Base-by-base conservation (phyloP, 2,797 vertebrate genomes). In the Oreonectes daqikongensis region DNA sequence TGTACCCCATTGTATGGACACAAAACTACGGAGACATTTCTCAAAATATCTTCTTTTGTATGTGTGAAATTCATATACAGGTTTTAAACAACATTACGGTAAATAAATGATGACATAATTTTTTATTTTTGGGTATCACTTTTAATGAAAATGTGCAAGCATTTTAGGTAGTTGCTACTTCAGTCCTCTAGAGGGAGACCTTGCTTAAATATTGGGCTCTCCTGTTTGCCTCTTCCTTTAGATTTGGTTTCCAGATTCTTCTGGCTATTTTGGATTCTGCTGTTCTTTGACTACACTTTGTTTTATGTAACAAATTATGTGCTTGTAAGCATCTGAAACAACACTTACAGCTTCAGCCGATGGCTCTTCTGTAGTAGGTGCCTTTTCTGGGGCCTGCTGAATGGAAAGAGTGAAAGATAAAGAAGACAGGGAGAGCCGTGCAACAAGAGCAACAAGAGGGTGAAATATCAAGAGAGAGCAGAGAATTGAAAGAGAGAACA, bases 401-500 rank as follows among this genome's bases (percentile, higher is more conserved):
- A 72, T 32, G 70, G 30, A 84, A 20, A 79, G 9, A 72, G 4
- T n/a, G 11, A 26, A 64, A 72, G 48, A 72, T 32, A 78, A 15
- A 50, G 32, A 35, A 70, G 32, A 50, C 48, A 50, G n/a, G 6
- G 18, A 77, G 42, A 22, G 40, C 57, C 55, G 12, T 3, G 32
- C 32, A 32, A 38, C 83, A 65, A 80, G 35, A 79, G 67, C 60
- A 46, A 2, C 59, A 69, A 79, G 7, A 50, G 42, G 60, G n/a
- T 69, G 42, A 67, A 30, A 30, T 28, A 78, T 40, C 81, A 55
- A 73, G 70, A 83, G 55, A 82, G 66, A 82, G 76, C 57, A 53
- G 55, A 80, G 73, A 72, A 69, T 44, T 48, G 12, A 57, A 60
- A 72, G 30, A 72, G 52, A 80, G 40, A 78, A 71, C 32, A 55